Evolutionary conservation across 1,140 invertebrate species (phyloP).

Genomic region (Coptotermes formosanus): DNA sequence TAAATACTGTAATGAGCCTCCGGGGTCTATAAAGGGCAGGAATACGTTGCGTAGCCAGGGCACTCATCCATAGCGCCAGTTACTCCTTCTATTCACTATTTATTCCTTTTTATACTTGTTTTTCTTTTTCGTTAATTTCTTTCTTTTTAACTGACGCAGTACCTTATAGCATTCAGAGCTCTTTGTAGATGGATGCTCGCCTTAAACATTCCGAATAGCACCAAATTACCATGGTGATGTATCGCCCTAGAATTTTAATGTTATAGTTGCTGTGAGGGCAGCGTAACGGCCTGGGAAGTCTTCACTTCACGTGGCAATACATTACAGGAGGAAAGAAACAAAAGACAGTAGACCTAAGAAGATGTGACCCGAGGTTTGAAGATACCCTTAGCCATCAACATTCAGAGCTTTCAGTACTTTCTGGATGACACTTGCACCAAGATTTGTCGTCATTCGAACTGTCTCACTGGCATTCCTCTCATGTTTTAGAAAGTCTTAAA

Average conservation of each 20-base stretch:
- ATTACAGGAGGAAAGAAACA: neutral
- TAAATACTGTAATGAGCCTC: no score
- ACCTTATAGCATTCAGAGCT: no score
- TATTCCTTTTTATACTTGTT: no score
- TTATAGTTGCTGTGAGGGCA: neutral
- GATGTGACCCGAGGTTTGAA: slow-evolving; percentile 11
- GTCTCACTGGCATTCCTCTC: neutral
- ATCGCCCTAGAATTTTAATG: neutral
- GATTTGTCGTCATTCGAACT: neutral
- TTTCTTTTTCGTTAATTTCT: no score
- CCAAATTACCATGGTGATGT: no score
- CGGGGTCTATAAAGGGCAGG: no score
- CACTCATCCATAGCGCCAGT: no score
- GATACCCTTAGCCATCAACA: neutral
- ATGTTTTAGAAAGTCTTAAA: neutral
- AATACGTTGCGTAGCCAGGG: no score
- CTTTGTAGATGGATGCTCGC: no score
- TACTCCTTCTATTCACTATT: no score
- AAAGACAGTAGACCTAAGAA: neutral
- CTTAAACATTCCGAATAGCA: no score
- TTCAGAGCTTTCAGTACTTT: neutral
- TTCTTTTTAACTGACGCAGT: no score
- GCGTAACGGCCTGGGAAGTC: neutral
- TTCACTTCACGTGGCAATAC: neutral
- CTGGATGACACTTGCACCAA: neutral